Evolutionary conservation across 1,140 invertebrate species (phyloP), one percentile per base, ranked within the genome.

Genomic region (Battus philenor): DNA sequence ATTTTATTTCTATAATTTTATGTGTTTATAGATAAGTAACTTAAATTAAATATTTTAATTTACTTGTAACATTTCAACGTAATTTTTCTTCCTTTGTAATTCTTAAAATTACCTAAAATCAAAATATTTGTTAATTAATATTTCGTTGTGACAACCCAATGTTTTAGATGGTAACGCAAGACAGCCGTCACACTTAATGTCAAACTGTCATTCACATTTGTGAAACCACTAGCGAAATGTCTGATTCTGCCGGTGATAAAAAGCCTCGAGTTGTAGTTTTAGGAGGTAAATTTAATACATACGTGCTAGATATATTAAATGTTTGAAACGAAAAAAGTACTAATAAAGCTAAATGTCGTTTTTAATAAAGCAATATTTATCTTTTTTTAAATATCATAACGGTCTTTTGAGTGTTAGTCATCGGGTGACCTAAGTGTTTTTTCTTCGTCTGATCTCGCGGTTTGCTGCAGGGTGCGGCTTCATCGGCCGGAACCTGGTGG

Each of bases 401-500:
- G 74, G 79, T 77, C 67, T 54, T 36, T 44, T 31, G 39, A 57
- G 66, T 69, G 54, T 84, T 84, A 84, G 76, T 84, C 79, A 84
- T 84, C 73, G 24, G 38, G 53, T 66, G 61, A 56, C 52, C 48
- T 52, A 64, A 56, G 54, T 67, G 66, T 70, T 71, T 79, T 65
- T 61, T 65, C 50, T 47, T 49, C 53, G 41, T 59, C 57, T 68
- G 44, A 59, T 53, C 31, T 50, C 61, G 58, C 53, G 50, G 31
- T 67, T 62, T 71, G 48, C 48, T 88, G 62, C 81, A 96, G 95
- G 95, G 76, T 96, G 94, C 87, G 96, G 95, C 57, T 97, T 97
- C 80, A 94, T 97, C 73, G 95, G 95, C 45, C 90, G 95, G 62
- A 94, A 97, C 86, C 87, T 97, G 50, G 91, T 96, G 38, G 89